Percentiles rank a stretch among this genome's conserved stretches.
Conservation (phyloP, 2,113 vertebrate species). For the Anolis sagrei region DNA sequence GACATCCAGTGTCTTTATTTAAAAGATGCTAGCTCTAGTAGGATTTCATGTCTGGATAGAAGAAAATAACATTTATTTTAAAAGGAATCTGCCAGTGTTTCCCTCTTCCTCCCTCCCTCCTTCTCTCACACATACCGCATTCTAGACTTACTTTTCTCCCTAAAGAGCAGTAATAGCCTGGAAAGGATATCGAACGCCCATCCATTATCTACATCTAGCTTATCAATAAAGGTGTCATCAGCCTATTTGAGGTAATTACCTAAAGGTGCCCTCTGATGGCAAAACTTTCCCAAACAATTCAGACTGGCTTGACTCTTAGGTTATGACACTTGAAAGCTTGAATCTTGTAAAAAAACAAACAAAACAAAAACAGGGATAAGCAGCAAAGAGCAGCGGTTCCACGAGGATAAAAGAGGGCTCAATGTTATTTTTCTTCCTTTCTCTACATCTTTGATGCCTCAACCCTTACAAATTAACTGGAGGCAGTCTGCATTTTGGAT, state of each 20-base stretch:
- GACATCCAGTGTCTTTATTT: no score
- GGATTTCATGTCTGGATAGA: no score
- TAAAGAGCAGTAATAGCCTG: slow-evolving; percentile 7
- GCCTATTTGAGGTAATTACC: slow-evolving; percentile 21
- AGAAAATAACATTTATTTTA: no score
- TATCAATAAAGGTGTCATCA: slow-evolving; percentile 59
- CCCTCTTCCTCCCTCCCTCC: no score
- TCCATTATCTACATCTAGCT: slow-evolving; percentile 57
- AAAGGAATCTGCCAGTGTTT: no score
- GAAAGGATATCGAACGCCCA: slow-evolving; percentile 28
- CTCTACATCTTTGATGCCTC: not conserved
- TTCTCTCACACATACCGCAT: not conserved
- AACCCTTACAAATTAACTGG: no score
- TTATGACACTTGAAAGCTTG: not conserved
- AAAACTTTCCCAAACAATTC: not conserved
- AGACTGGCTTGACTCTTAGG: not conserved
- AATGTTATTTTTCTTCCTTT: not conserved
- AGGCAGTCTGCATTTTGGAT: no score
- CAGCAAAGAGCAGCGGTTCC: not conserved
- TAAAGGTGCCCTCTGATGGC: slow-evolving; percentile 35
- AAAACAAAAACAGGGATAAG: not conserved
- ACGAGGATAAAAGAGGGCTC: not conserved
- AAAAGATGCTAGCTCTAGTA: no score
- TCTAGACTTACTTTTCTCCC: not conserved
- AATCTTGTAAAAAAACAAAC: not conserved